Evolutionary conservation across 1,140 invertebrate species (phyloP).

Genomic region (Aphis craccivora): DNA sequence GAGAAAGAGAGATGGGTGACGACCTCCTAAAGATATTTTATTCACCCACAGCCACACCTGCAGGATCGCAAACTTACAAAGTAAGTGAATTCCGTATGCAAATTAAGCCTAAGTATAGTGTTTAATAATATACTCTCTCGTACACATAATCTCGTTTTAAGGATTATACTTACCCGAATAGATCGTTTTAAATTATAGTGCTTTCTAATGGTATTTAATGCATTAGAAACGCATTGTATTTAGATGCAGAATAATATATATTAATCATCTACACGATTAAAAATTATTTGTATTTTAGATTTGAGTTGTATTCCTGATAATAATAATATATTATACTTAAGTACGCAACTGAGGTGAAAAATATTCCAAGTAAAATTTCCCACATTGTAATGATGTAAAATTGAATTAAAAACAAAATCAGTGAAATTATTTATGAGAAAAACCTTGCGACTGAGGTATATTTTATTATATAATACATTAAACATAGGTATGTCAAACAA

Average conservation of each 20-base stretch:
- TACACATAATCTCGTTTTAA: constrained; percentile 42
- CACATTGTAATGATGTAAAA: not conserved
- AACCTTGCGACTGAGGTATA: not conserved
- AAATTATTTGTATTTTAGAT: not conserved
- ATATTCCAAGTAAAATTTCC: not conserved
- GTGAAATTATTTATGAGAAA: not conserved
- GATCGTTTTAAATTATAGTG: constrained; percentile 17
- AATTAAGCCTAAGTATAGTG: constrained; percentile 39
- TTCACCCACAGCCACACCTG: not conserved
- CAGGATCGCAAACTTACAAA: constrained; percentile 8
- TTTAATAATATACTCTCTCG: constrained; percentile 24
- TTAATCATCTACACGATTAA: not conserved
- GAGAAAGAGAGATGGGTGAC: not conserved
- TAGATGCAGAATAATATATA: constrained; percentile 1
- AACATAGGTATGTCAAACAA: not conserved
- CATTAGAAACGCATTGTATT: constrained; percentile 24
- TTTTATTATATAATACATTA: not conserved
- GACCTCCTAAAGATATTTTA: not conserved
- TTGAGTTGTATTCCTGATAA: not conserved
- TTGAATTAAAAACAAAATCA: not conserved
- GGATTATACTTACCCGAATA: not conserved
- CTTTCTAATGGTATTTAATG: not conserved
- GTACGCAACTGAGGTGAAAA: not conserved
- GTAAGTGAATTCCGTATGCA: constrained; percentile 36
- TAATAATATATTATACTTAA: not conserved